Conservation (phyloP, 2,113 vertebrate species). For the Malurus melanocephalus region DNA sequence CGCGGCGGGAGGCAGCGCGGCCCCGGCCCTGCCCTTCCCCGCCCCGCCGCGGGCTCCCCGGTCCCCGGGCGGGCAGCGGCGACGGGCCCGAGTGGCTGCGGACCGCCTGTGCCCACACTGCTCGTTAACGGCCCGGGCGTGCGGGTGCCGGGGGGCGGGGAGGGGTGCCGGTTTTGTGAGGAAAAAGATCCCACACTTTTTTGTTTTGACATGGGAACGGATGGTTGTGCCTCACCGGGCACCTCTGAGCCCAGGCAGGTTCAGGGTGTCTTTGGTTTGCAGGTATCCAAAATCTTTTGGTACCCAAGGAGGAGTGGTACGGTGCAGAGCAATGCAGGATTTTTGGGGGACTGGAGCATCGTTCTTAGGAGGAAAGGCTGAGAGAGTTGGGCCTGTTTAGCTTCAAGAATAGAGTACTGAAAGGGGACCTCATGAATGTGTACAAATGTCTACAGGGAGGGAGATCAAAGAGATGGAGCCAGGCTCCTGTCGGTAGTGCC, state of each 20-base stretch:
- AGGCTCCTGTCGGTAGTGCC: not conserved
- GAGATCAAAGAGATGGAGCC: no score
- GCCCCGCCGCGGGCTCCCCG: not conserved
- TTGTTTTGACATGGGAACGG: not conserved
- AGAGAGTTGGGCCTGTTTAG: not conserved
- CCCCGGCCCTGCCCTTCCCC: not conserved
- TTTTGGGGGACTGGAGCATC: not conserved
- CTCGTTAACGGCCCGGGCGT: not conserved
- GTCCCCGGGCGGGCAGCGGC: not conserved
- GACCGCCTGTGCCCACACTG: not conserved
- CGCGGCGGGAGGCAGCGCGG: not conserved
- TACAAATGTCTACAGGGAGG: not conserved
- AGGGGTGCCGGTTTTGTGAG: not conserved
- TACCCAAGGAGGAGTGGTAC: constrained; percentile 66
- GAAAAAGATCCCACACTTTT: not conserved
- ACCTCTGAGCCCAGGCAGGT: constrained; percentile 52
- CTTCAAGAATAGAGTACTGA: not conserved
- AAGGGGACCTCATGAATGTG: not conserved
- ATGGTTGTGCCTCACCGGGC: not conserved
- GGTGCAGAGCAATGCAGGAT: not conserved
- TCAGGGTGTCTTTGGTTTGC: constrained; percentile 69
- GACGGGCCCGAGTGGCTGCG: not conserved
- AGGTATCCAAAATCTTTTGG: constrained; percentile 87
- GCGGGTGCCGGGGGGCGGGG: not conserved
- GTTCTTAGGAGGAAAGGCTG: not conserved